Evolutionary conservation across 2,113 vertebrate species (phyloP).

Genomic region (Trachemys scripta): DNA sequence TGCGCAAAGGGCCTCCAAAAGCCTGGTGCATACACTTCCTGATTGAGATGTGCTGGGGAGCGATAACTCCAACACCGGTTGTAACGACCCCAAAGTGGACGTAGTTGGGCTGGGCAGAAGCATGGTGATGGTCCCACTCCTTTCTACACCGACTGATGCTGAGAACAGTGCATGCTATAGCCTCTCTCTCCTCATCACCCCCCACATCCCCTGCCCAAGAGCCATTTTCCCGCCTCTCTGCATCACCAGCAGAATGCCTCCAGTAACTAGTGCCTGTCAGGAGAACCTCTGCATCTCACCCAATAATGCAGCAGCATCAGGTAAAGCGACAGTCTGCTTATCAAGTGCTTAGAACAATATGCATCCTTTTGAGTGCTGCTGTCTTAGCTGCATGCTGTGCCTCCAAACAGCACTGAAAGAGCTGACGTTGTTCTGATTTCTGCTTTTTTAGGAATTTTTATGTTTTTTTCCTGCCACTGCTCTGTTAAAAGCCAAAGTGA

Average conservation of each 20-base stretch:
- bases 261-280: background rate
- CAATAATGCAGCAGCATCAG: background rate
- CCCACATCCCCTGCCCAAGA: accelerated
- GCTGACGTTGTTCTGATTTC: background rate
- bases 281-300: background rate
- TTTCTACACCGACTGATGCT: background rate
- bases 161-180: background rate
- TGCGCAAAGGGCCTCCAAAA: background rate
- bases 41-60: background rate
- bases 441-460: background rate
- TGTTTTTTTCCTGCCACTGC: slow-evolving; percentile 15
- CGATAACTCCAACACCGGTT: background rate
- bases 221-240: background rate
- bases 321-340: background rate
- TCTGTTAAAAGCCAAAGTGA: slow-evolving; percentile 29
- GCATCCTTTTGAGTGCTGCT: background rate
- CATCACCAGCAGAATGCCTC: background rate
- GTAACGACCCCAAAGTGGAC: accelerated
- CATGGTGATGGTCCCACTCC: background rate
- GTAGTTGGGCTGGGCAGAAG: background rate
- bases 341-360: background rate
- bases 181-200: background rate
- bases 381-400: background rate
- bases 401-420: background rate
- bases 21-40: background rate